Evolutionary conservation across 35 echinoderm and acorn worm species (phyloP), one percentile per base, ranked within the genome.

Genomic region (Stichopus chloronotus): DNA sequence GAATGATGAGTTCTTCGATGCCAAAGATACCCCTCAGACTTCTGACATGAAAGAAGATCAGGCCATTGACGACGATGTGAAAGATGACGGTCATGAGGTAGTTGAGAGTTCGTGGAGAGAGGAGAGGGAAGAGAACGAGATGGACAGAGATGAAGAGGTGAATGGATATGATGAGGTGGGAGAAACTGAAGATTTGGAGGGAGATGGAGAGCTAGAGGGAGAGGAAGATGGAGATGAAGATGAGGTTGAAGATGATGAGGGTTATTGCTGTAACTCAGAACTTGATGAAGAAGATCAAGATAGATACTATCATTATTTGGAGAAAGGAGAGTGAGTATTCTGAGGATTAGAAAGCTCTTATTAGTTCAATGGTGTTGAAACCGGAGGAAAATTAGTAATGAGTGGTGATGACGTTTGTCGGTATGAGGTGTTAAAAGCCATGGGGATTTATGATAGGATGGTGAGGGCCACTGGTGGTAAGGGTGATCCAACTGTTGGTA

Each of bases 241-340:
- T 4, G 55, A 17, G 13, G 86, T 63, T 22, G 86, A 20, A 8
- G 86, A 88, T 19, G 61, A 23, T 58, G 83, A 86, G 0, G 55
- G 57, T n/a, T 88, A 88, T 88, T 13, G 16, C 19, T 88, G 86
- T 61, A 88, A 30, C 63, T 57, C 19, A 13, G 56, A 88, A 9
- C 86, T 88, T 21, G 86, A 88, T 43, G 86, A 88, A 14, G 86
- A 57, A 52, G 61, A 60, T n/a, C 11, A 21, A 61, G 86, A 88
- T 9, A 59, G 9, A 8, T 88, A 88, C 59, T 88, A 88, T 24
- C 56, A 88, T n/a, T 88, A 43, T 56, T 6, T 88, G 58, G 86
- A 88, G 5, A 88, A 88, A 88, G 86, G 55, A 61, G 58, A 88
- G 86, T 88, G 58, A 88, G 86, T 88, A 88, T 20, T 65, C 30